phyloP scores from a whole-genome alignment of 2,797 vertebrate genomes.

The Hyperoplus lanceolatus region DNA sequence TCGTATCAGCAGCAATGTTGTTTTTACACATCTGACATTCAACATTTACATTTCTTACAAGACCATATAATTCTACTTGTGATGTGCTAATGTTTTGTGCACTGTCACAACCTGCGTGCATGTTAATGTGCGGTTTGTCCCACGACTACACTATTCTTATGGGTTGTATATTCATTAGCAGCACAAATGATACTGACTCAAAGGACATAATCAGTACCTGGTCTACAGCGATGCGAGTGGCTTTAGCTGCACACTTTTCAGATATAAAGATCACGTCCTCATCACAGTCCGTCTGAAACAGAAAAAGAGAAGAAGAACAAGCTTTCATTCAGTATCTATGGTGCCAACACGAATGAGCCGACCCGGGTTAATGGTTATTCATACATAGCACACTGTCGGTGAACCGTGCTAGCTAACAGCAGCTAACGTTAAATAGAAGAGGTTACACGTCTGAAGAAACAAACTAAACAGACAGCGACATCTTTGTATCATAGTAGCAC shows the following conservation, averaged over 20 bases:
- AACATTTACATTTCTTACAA: background rate
- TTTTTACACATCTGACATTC: background rate
- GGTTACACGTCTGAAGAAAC: background rate
- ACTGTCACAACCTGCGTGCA: background rate
- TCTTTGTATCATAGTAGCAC: accelerated
- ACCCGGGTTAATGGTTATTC: background rate
- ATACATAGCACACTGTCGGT: background rate
- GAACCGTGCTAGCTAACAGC: conserved; percentile 20
- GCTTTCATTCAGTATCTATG: background rate
- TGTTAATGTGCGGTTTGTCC: too few species aligned
- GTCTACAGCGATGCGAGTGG: conserved; percentile 79
- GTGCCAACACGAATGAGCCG: too few species aligned
- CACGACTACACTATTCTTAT: background rate
- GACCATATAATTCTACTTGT: background rate
- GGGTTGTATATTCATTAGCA: background rate
- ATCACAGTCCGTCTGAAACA: conserved; percentile 54
- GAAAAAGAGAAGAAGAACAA: background rate
- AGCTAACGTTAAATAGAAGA: background rate
- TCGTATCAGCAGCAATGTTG: background rate
- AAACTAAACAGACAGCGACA: accelerated
- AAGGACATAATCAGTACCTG: conserved; percentile 76
- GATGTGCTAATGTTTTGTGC: background rate
- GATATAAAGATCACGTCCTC: conserved; percentile 84
- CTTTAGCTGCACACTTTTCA: conserved; percentile 80
- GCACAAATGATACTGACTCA: background rate